Conservation (phyloP, 2,113 vertebrate species). For the Corapipo altera region DNA sequence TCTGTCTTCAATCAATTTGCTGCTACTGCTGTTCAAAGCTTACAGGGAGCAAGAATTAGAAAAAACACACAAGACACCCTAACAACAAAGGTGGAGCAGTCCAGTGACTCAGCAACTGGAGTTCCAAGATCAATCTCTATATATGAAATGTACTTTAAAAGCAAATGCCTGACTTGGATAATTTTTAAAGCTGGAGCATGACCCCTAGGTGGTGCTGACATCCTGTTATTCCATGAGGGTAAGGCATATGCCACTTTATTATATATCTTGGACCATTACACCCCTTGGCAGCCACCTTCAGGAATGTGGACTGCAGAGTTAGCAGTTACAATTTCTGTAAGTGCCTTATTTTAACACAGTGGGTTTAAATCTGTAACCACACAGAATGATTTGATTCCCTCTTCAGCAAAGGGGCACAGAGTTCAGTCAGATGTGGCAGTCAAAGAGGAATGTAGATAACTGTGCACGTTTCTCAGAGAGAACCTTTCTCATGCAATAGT, state of each 20-base stretch:
- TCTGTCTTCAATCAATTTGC: background rate
- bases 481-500: background rate
- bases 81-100: background rate
- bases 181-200: background rate
- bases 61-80: background rate
- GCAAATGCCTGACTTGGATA: accelerated
- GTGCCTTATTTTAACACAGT: background rate
- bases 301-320: accelerated
- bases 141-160: background rate
- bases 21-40: background rate
- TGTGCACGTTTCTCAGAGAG: background rate
- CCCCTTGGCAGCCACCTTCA: background rate
- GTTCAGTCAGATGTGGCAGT: background rate
- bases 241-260: background rate
- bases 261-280: background rate
- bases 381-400: background rate
- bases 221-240: background rate
- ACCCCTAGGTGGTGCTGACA: conserved; percentile 56
- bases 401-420: background rate
- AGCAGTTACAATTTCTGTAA: background rate
- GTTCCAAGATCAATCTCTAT: background rate
- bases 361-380: background rate
- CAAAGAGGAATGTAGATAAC: background rate
- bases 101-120: background rate
- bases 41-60: background rate